Evolutionary conservation across 2,888 invertebrate genomes (phyloP), one percentile per base, ranked within the genome.

Genomic region (Noctuana brunneofusca): DNA sequence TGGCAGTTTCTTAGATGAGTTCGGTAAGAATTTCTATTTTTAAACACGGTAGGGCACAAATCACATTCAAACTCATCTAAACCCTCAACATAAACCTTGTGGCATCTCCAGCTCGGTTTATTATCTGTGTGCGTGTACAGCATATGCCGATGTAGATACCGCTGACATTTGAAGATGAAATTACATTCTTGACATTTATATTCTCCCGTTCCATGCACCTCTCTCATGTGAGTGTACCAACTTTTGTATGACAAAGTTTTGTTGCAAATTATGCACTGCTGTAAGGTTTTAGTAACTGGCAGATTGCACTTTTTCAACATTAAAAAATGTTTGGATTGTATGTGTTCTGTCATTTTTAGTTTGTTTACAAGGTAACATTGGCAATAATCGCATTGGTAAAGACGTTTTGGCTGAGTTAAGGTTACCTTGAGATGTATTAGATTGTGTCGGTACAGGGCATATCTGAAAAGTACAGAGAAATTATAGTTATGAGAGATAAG

Each of bases 1-100:
- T 80, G 80, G 43, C 77, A 78, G 30, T 74, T 76, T 3, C 66
- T 66, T 1, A 70, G 52, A 30, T 80, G 80, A 0, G 69, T 68
- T 2, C 63, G 69, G 9, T 74, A 49, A 0, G 72, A 56, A 12
- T 59, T 16, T n/a, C 59, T 69, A 52, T 70, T 64, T 0, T 14
- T 16, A 1, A 77, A 72, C 0, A 64, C 24, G 1, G 68, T 64
- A 0, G 69, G 57, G 8, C 79, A 79, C 46, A 68, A 48, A 0
- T 57, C 58, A 43, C 79, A 79, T n/a, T 66, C 54, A 3, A 68
- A 32, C 6, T 58, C 20, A 8, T 52, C 24, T 8, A 18, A 22
- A 11, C 12, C 4, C 1, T 22, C 12, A 11, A 8, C 49, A 12
- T 22, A 3, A n/a, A 48, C 30, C 24, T 54, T 62, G 41, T 38